Base-by-base conservation (phyloP, 2,888 invertebrate genomes). In the Epiblema foenella region DNA sequence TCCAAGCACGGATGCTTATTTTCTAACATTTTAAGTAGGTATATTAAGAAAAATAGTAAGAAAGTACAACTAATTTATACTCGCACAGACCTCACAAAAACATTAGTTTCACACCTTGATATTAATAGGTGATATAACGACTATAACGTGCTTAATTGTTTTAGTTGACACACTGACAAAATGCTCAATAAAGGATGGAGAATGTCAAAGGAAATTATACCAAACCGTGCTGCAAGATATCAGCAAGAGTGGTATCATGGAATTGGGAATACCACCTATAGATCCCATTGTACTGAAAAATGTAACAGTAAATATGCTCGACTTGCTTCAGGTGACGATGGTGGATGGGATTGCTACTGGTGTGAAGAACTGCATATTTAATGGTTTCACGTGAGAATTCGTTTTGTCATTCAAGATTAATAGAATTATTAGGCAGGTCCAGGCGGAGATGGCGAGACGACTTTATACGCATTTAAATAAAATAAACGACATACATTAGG, bases 261-360 rank as follows among this genome's bases (percentile, higher is more conserved):
- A 74, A 24, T 20, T 75, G 42, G 51, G 63, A 8, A 75, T 75
- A 7, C 72, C 74, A 7, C 72, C 75, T 5, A 63, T 75, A 17
- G 75, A 75, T 18, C 75, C 75, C 0, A 59, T 75, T 5, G 39
- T 57, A 12, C 46, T 75, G 15, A 68, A 73, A 20, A 71, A 74
- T 42, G 49, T 75, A 10, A 20, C 49, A 0, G 51, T 73, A 0
- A 24, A 64, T 10, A 46, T 73, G 1, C 52, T 72, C 1, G 51
- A 65, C 18, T 24, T 73, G 42, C 46, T 70, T 0, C 60, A 68
- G 17, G 39, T 75, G 9, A 37, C 58, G 1, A 68, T 75, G 42
- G 69, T 73, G 4, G 72, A 75, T 18, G 74, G 75, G 1, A 15
- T 68, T 12, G 65, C 69, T 15, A 73, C 64, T 39, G 75, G 75